phyloP scores from a whole-genome alignment of 2,797 vertebrate species.

The Pangasius krempfi region DNA sequence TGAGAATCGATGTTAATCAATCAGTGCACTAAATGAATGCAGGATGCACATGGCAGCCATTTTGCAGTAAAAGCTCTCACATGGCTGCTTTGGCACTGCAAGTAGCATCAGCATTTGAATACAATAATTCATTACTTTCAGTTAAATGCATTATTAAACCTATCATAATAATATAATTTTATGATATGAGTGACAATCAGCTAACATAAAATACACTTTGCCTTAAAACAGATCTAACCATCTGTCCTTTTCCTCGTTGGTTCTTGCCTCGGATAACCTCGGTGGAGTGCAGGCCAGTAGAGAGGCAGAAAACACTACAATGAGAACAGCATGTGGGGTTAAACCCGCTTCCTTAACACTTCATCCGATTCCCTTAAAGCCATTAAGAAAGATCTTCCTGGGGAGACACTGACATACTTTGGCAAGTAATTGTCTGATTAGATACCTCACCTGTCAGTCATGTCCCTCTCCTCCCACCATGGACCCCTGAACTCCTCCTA shows the following conservation, averaged over 20 bases:
- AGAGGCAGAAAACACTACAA: constrained; percentile 3
- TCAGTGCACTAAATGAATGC: background rate
- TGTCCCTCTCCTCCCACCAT: background rate
- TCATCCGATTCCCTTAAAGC: constrained; percentile 60
- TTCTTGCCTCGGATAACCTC: constrained; percentile 22
- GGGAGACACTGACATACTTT: constrained; percentile 48
- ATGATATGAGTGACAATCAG: background rate
- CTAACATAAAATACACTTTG: background rate
- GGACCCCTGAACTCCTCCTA: background rate
- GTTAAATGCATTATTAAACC: background rate
- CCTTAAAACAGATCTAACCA: background rate
- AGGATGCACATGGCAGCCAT: background rate
- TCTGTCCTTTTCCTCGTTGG: background rate
- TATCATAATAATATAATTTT: background rate
- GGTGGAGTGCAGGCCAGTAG: constrained; percentile 10
- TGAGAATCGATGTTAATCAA: background rate
- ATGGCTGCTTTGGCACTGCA: background rate
- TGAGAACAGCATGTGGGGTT: constrained; percentile 34
- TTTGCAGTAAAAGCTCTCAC: background rate
- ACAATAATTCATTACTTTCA: background rate
- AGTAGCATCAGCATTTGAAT: background rate
- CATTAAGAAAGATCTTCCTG: constrained; percentile 38
- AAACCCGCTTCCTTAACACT: constrained; percentile 49
- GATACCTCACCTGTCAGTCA: constrained; percentile 49
- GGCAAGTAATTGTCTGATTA: constrained; percentile 45